phyloP scores from a whole-genome alignment of 2,797 vertebrate species.

The Gymnoscopelus braueri region DNA sequence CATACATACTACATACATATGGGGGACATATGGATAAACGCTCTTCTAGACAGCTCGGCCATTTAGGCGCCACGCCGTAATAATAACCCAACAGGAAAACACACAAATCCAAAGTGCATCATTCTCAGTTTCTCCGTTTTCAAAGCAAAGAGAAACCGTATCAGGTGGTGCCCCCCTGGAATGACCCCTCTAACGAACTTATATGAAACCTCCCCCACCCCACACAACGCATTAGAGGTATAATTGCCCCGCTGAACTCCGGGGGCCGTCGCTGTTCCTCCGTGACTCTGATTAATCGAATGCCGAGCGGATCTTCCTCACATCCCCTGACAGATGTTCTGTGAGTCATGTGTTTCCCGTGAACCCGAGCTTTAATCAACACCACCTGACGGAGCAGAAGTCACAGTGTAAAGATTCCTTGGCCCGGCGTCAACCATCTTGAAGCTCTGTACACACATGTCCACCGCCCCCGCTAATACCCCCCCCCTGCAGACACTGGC shows the following conservation, averaged over 20 bases:
- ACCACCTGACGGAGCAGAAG: conserved; percentile 40
- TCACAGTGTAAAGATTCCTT: conserved; percentile 5
- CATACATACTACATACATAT: too few relatives aligned
- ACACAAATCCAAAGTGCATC: too few relatives aligned
- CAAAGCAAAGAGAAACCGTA: conserved; percentile 11
- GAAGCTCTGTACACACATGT: not conserved
- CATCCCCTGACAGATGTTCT: conserved; percentile 64
- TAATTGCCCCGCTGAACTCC: conserved; percentile 40
- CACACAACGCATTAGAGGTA: conserved; percentile 33
- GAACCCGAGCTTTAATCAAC: conserved; percentile 44
- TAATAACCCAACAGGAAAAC: too few relatives aligned
- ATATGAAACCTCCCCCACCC: conserved; percentile 50
- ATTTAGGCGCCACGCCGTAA: too few relatives aligned
- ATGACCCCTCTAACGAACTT: conserved; percentile 42
- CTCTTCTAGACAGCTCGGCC: too few relatives aligned
- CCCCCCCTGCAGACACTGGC: too few relatives aligned
- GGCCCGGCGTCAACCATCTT: conserved; percentile 26
- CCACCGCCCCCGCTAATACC: not conserved
- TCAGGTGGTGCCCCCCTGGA: conserved; percentile 33
- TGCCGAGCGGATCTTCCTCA: conserved; percentile 34
- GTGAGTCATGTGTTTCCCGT: conserved; percentile 45
- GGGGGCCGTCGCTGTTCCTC: too few relatives aligned
- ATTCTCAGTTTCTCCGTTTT: not conserved
- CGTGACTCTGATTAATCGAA: conserved; percentile 56
- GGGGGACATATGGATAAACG: too few relatives aligned